These are phyloP conservation scores for Arion vulgaris DNA, from an alignment of 1,140 invertebrate genomes.

Conservation along the genomic window DNA sequence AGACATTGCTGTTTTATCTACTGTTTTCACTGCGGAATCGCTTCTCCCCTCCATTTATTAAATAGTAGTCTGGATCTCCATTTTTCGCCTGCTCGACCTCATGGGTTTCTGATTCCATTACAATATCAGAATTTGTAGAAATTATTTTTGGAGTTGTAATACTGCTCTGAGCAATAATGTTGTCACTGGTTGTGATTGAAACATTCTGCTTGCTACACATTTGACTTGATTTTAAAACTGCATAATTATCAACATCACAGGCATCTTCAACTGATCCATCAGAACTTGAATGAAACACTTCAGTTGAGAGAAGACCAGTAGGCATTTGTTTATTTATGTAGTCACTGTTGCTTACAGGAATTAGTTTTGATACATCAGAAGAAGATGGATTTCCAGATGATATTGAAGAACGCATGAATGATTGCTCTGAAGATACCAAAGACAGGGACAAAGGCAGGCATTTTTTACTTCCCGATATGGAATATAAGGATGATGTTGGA, in stretches of 20 bases:
- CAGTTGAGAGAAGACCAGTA: background rate
- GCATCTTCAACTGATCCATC: background rate
- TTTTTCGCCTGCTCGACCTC: slow-evolving; percentile 13
- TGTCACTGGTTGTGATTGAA: background rate
- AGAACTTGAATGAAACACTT: background rate
- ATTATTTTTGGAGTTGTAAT: slow-evolving; percentile 11
- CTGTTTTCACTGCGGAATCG: background rate
- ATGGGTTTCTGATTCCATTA: slow-evolving; percentile 10
- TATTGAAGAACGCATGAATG: background rate
- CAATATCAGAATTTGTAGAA: background rate
- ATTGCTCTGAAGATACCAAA: background rate
- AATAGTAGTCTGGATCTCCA: slow-evolving; percentile 26
- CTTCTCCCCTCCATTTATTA: slow-evolving; percentile 24
- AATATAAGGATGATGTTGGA: background rate
- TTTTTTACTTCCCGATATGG: background rate
- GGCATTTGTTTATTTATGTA: background rate
- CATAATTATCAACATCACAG: background rate
- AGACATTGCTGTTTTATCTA: slow-evolving; percentile 6
- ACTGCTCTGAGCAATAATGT: background rate
- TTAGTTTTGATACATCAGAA: background rate
- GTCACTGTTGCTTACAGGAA: background rate
- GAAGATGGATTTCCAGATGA: background rate
- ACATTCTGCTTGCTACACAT: background rate
- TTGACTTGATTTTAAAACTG: too few relatives aligned
- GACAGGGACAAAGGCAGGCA: background rate